A percentile compares a stretch with the other conserved stretches of the same genome.
Evolutionary conservation across 2,113 vertebrate species (phyloP).

Genomic region (Lota lota): DNA sequence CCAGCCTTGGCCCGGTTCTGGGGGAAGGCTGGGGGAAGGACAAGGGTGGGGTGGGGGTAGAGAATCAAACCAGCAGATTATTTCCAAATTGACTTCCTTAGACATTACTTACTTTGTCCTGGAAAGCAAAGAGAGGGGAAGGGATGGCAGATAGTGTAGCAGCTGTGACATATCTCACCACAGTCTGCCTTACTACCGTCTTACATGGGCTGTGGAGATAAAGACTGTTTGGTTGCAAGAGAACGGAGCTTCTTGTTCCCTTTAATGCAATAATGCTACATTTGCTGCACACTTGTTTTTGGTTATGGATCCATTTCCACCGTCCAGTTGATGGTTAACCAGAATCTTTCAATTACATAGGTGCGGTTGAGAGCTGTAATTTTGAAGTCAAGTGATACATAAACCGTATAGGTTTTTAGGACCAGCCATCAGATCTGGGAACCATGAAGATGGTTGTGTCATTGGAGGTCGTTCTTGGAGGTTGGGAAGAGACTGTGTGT

Average conservation of each 20-base stretch:
- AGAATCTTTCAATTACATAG: no score
- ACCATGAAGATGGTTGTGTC: conserved; percentile 1
- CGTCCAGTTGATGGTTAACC: no score
- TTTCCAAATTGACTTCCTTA: conserved; percentile 27
- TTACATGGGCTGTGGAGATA: no score
- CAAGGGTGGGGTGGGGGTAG: neutral
- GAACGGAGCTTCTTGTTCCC: no score
- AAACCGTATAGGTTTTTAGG: conserved; percentile 9
- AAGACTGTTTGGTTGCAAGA: no score
- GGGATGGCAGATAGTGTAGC: conserved; percentile 41
- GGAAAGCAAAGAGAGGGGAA: conserved; percentile 28
- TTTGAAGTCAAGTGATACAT: no score
- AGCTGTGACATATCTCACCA: conserved; percentile 54
- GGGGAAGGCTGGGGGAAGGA: conserved; percentile 8
- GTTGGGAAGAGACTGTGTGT: conserved; percentile 10
- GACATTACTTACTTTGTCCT: conserved; percentile 17
- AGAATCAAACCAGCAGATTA: conserved; percentile 2
- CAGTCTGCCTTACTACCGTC: neutral
- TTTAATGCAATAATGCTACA: no score
- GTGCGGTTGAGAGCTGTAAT: no score
- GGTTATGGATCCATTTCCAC: no score
- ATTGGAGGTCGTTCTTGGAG: neutral
- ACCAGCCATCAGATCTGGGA: neutral
- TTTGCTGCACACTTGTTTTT: no score
- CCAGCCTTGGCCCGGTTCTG: neutral